Percentiles rank a stretch among this genome's conserved stretches.
Conservation (phyloP, 2,797 vertebrate species). For the Valencia hispanica region DNA sequence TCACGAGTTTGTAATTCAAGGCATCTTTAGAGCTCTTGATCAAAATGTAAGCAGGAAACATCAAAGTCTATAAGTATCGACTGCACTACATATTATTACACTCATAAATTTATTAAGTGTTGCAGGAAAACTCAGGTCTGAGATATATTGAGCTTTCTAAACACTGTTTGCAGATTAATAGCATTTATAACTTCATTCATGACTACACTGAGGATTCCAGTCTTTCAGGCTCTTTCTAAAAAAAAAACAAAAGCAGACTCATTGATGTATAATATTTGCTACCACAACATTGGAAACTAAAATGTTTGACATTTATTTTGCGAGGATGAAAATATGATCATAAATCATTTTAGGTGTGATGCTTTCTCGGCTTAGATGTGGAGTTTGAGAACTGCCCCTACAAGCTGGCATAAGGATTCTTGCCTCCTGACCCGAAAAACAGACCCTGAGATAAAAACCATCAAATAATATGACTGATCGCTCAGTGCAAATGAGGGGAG, state of each 20-base stretch:
- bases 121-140: constrained; percentile 17
- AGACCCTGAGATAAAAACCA: constrained; percentile 79
- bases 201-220: constrained; percentile 5
- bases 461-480: constrained; percentile 77
- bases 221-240: not conserved
- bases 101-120: constrained; percentile 25
- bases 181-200: constrained; percentile 20
- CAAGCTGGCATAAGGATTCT: constrained; percentile 76
- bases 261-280: constrained; percentile 7
- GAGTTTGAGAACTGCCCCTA: constrained; percentile 55
- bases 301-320: constrained; percentile 59
- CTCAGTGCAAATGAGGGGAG: constrained; percentile 47
- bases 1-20: not conserved
- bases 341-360: constrained; percentile 68
- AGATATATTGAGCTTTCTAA: constrained; percentile 27
- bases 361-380: constrained; percentile 55
- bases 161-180: constrained; percentile 19
- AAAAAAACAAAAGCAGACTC: constrained; percentile 10
- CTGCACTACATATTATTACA: not conserved
- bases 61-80: not conserved
- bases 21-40: constrained; percentile 13
- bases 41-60: constrained; percentile 10
- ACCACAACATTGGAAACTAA: not conserved
- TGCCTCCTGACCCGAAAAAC: constrained; percentile 73
- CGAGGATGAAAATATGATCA: constrained; percentile 54